Conservation (phyloP, 2,888 invertebrate genomes). For the Morpho achilles region DNA sequence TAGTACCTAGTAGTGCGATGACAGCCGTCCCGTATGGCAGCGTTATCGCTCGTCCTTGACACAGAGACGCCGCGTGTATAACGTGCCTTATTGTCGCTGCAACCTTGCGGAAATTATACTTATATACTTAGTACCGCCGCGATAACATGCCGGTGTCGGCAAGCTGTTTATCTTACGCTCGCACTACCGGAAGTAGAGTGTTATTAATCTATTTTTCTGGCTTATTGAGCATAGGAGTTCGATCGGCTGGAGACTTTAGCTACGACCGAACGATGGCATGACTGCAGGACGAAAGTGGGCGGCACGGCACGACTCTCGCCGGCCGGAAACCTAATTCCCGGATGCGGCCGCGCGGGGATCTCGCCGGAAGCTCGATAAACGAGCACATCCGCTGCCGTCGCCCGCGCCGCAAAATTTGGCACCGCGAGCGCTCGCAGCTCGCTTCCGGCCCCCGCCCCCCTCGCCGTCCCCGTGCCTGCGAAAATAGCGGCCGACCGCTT, state of each 20-base stretch:
- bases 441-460: slow-evolving; percentile 75
- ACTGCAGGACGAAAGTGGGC: slow-evolving; percentile 71
- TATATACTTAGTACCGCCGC: slow-evolving; percentile 36
- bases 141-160: slow-evolving; percentile 51
- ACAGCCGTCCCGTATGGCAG: slow-evolving; percentile 44
- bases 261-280: slow-evolving; percentile 34
- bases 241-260: slow-evolving; percentile 16
- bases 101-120: slow-evolving; percentile 70
- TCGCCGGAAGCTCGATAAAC: slow-evolving; percentile 77
- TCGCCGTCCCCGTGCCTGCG: slow-evolving; percentile 68
- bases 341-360: slow-evolving; percentile 77
- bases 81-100: slow-evolving; percentile 69
- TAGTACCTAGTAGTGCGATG: slow-evolving; percentile 31
- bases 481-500: slow-evolving; percentile 79
- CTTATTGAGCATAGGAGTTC: not conserved
- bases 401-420: slow-evolving; percentile 79
- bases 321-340: slow-evolving; percentile 78
- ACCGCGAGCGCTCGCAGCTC: slow-evolving; percentile 74
- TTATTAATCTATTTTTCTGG: not conserved
- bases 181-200: not conserved
- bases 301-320: slow-evolving; percentile 69
- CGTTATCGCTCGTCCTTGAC: slow-evolving; percentile 77
- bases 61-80: slow-evolving; percentile 73
- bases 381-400: slow-evolving; percentile 77
- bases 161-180: not conserved